phyloP scores from a whole-genome alignment of 1,140 invertebrate genomes.

The Chionoecetes opilio region DNA sequence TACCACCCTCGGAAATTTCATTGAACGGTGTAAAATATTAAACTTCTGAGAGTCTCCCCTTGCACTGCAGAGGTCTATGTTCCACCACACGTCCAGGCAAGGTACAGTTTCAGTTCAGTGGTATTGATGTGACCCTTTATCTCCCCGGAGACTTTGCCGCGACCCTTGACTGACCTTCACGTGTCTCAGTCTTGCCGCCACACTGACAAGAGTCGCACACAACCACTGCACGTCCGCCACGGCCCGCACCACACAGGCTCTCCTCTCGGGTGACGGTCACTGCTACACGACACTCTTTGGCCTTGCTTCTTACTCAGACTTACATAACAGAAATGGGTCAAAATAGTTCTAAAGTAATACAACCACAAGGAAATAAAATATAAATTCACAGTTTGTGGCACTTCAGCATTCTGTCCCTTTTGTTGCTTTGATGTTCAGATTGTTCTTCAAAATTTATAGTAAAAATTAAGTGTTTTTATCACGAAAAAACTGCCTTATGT shows the following conservation, averaged over 20 bases:
- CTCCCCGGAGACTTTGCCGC: conserved; percentile 70
- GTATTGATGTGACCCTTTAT: conserved; percentile 41
- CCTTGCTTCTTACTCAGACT: conserved; percentile 36
- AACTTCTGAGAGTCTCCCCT: conserved; percentile 21
- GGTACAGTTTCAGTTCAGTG: conserved; percentile 53
- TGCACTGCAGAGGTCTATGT: conserved; percentile 67
- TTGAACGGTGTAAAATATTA: conserved; percentile 63
- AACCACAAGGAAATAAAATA: not conserved
- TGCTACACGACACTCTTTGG: conserved; percentile 48
- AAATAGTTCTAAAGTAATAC: not conserved
- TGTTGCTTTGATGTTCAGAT: not conserved
- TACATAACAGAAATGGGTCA: not conserved
- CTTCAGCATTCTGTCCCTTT: not conserved
- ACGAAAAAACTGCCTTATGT: not conserved
- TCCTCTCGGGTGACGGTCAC: conserved; percentile 67
- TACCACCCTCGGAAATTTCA: conserved; percentile 50
- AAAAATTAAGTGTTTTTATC: not conserved
- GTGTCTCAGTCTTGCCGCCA: not conserved
- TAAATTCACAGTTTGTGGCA: not conserved
- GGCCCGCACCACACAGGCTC: conserved; percentile 68
- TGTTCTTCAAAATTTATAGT: not conserved
- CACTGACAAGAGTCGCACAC: conserved; percentile 67
- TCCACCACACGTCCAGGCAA: conserved; percentile 56
- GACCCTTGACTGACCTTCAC: conserved; percentile 51
- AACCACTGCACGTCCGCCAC: conserved; percentile 64